Evolutionary conservation across 2,113 vertebrate genomes (phyloP), one percentile per base, ranked within the genome.

Genomic region (Hypanus sabinus): DNA sequence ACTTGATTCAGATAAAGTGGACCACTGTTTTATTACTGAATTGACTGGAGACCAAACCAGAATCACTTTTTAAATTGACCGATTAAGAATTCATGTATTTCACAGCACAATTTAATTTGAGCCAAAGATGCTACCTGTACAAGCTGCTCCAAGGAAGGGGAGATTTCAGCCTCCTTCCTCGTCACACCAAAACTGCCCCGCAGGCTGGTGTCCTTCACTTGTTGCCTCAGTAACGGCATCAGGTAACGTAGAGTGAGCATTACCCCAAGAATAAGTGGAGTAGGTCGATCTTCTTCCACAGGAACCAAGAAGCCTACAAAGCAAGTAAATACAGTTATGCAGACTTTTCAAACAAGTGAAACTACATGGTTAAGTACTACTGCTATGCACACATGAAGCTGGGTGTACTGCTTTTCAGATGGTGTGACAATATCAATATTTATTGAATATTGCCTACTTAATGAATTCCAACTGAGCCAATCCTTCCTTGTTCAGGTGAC

Each of bases 131-230:
- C 93, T 95, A 99, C 99, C 98, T 99, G 99, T 55, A 97, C 95
- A 76, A 99, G 97, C 94, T 99, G 98, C 85, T 98, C 98, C 2
- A 97, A 96, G 38, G 99, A 97, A 60, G 99, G 98, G 30, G 97
- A 98, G 76, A 99, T 96, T 87, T 99, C 99, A 0, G 97, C 96
- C 95, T 99, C 99, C 94, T 99, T 99, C 94, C 96, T 97, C 33
- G 97, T 99, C 94, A 99, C 97, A 0, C 99, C 99, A 62, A 99
- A 99, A 96, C 99, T 99, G 95, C 99, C 99, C 95, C 99, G 99
- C 94, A 99, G 96, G 95, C 98, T 99, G 70, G 97, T 98, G 95
- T 98, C 98, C 95, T 98, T 98, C 90, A 98, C 98, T 95, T 99
- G 98, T 95, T 99, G 98, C 96, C 99, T 98, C 94, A 99, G 96